Percentiles rank a stretch among this genome's conserved stretches.
Evolutionary conservation across 2,888 invertebrate species (phyloP).

Genomic region (Microplitis manilae): DNA sequence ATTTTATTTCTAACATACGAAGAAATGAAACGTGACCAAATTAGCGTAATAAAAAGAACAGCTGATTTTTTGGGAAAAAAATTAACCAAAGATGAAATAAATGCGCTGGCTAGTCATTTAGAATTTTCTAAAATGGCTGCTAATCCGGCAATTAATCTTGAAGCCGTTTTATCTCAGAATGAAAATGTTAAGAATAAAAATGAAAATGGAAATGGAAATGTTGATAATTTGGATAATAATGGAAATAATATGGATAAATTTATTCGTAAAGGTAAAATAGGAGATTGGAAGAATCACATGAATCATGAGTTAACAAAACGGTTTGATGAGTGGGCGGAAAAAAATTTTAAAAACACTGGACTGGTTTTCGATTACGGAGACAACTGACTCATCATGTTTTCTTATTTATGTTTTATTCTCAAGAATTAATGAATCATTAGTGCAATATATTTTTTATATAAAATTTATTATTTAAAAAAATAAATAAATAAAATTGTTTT

Average conservation of each 20-base stretch:
- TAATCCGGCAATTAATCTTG: constrained; percentile 85
- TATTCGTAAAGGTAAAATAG: constrained; percentile 84
- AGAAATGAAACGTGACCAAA: constrained; percentile 78
- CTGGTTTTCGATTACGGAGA: constrained; percentile 73
- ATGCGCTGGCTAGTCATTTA: constrained; percentile 80
- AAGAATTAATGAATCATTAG: too few relatives aligned
- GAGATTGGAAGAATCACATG: constrained; percentile 87
- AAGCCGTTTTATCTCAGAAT: constrained; percentile 76
- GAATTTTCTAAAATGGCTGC: constrained; percentile 87
- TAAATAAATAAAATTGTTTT: too few relatives aligned
- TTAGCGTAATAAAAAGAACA: constrained; percentile 78
- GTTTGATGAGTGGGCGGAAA: constrained; percentile 82
- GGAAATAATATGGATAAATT: constrained; percentile 72
- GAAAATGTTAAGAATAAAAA: constrained; percentile 58
- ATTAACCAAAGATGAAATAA: constrained; percentile 79
- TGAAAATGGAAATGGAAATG: constrained; percentile 54
- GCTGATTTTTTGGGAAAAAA: constrained; percentile 81
- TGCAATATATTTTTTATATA: too few relatives aligned
- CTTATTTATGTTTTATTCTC: too few relatives aligned
- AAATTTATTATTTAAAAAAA: too few relatives aligned
- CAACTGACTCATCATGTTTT: background rate
- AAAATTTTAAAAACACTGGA: constrained; percentile 77
- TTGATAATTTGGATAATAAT: constrained; percentile 70
- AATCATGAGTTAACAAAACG: constrained; percentile 79
- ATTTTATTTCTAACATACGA: constrained; percentile 76